A percentile compares a stretch with the other conserved stretches of the same genome.
Conservation (phyloP, 2,888 invertebrate genomes). For the Lasioglossum malachurum region DNA sequence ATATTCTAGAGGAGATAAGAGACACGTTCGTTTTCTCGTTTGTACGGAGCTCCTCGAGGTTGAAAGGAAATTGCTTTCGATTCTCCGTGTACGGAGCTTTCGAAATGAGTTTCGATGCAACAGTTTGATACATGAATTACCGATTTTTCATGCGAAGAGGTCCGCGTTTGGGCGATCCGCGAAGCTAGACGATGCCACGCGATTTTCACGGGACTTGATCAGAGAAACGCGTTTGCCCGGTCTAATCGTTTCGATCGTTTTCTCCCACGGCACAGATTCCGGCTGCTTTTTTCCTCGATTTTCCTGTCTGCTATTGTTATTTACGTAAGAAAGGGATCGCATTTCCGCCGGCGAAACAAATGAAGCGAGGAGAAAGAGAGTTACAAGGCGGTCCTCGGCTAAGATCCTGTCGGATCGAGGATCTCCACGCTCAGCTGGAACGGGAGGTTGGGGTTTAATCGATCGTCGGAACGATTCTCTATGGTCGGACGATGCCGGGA, state of each 20-base stretch:
- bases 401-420: background rate
- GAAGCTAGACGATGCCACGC: no score
- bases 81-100: background rate
- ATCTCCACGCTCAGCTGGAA: background rate
- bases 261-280: background rate
- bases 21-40: background rate
- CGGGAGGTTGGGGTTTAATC: background rate
- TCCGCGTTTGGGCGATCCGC: no score
- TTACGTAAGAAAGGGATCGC: background rate
- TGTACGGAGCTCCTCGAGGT: background rate
- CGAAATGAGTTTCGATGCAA: background rate
- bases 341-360: background rate
- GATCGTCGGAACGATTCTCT: slow-evolving; percentile 16
- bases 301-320: background rate
- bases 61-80: background rate
- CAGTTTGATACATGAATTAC: background rate
- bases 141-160: background rate
- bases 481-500: background rate
- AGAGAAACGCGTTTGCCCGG: background rate
- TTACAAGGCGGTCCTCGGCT: background rate
- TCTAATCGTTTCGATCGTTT: background rate
- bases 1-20: background rate
- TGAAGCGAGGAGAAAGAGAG: background rate
- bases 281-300: background rate
- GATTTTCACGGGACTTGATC: background rate